Percentiles rank a stretch among this genome's conserved stretches.
These are phyloP conservation scores for Cynopterus sphinx DNA, from an alignment of 2,797 vertebrate genomes.

Conservation along the genomic window DNA sequence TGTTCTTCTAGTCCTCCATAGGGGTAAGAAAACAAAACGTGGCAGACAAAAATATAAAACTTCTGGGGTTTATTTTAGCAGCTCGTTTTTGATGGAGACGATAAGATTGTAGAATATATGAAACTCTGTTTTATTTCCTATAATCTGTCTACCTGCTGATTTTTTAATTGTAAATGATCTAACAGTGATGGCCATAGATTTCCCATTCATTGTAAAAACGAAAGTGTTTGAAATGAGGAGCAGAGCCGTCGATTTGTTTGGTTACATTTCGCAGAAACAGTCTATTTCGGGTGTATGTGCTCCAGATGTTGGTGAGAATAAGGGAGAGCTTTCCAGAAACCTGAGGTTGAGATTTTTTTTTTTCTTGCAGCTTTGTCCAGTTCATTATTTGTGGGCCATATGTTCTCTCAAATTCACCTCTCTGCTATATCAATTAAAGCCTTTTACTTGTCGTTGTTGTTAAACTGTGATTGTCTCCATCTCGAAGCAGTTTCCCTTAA, in stretches of 20 bases:
- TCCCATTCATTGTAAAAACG: constrained; percentile 82
- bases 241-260: constrained; percentile 82
- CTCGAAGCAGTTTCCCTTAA: constrained; percentile 62
- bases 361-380: constrained; percentile 46
- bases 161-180: constrained; percentile 82
- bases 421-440: constrained; percentile 67
- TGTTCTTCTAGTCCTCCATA: not conserved
- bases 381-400: constrained; percentile 57
- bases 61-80: constrained; percentile 82
- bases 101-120: constrained; percentile 76
- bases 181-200: constrained; percentile 78
- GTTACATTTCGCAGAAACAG: constrained; percentile 83
- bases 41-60: constrained; percentile 74
- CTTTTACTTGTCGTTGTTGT: constrained; percentile 19
- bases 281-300: constrained; percentile 66
- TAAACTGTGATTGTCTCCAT: constrained; percentile 61
- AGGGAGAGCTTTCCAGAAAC: constrained; percentile 61
- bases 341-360: constrained; percentile 64
- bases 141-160: constrained; percentile 84
- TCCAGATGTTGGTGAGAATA: constrained; percentile 84
- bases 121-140: constrained; percentile 82
- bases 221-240: constrained; percentile 85
- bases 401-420: not conserved
- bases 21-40: constrained; percentile 70
- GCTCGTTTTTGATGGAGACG: constrained; percentile 77